Evolutionary conservation across 2,888 invertebrate genomes (phyloP).

Genomic region (Colostygia pectinataria): DNA sequence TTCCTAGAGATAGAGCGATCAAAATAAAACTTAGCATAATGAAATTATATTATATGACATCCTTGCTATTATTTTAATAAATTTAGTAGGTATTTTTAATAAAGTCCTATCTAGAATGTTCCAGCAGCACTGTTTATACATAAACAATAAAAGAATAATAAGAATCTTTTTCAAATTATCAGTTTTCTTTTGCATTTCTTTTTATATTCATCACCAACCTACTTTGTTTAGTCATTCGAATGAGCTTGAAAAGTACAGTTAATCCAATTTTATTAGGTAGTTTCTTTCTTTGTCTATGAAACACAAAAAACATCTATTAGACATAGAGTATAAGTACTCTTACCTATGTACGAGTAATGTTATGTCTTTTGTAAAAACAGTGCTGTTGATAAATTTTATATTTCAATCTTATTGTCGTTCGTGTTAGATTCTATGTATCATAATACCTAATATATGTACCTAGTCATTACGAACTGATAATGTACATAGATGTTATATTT

Average conservation of each 20-base stretch:
- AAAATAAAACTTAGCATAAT: neutral
- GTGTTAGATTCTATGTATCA: constrained; percentile 56
- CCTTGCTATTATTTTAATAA: constrained; percentile 8
- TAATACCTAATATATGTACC: constrained; percentile 42
- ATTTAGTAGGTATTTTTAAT: constrained; percentile 4
- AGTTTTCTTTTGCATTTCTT: no score
- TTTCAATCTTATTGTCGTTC: constrained; percentile 61
- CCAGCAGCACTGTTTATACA: constrained; percentile 14
- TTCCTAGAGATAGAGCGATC: constrained; percentile 4
- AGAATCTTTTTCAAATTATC: no score
- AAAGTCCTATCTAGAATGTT: constrained; percentile 7
- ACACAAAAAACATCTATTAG: no score
- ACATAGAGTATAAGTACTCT: no score
- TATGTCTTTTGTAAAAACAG: constrained; percentile 31
- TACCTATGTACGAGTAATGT: no score
- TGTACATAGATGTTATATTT: constrained; percentile 44
- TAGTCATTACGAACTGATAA: constrained; percentile 54
- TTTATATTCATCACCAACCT: no score
- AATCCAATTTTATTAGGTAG: no score
- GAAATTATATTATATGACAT: constrained; percentile 1
- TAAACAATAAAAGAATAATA: neutral
- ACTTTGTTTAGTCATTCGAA: no score
- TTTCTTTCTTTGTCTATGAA: no score
- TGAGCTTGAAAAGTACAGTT: no score
- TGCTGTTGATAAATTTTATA: constrained; percentile 40